Conservation (phyloP, 37 sponge, comb jelly and placozoan genomes). For the Axinella damicornis region DNA sequence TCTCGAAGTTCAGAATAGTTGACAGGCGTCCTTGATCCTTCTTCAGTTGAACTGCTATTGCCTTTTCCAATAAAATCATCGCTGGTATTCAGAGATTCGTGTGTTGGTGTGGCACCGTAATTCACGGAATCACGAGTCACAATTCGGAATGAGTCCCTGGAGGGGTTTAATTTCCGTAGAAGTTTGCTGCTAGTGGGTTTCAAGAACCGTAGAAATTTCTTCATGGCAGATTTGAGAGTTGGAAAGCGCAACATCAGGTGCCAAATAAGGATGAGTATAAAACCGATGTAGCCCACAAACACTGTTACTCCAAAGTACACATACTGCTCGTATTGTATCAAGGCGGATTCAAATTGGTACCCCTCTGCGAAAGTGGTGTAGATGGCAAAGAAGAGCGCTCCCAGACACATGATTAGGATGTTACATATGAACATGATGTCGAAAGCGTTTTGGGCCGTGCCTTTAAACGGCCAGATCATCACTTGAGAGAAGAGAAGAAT, state of each 20-base stretch:
- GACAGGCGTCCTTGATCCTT: neutral
- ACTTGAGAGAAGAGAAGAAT: conserved; percentile 18
- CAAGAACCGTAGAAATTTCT: neutral
- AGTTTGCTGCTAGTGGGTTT: too few relatives aligned
- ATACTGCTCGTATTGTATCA: neutral
- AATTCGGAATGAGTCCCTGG: too few relatives aligned
- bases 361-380: neutral
- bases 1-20: conserved; percentile 34
- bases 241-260: conserved; percentile 43
- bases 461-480: conserved; percentile 30
- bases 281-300: conserved; percentile 31
- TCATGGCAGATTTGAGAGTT: neutral
- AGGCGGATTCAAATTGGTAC: neutral
- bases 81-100: neutral
- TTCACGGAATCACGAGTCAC: neutral
- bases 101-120: too few relatives aligned
- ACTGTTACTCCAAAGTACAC: neutral
- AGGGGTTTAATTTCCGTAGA: too few relatives aligned
- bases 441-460: conserved; percentile 17
- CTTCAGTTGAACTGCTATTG: neutral
- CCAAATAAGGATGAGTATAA: conserved; percentile 25
- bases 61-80: neutral
- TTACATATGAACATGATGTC: conserved; percentile 27
- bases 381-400: neutral
- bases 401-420: conserved; percentile 20